Evolutionary conservation across 2,797 vertebrate genomes (phyloP).

Genomic region (Parambassis ranga): DNA sequence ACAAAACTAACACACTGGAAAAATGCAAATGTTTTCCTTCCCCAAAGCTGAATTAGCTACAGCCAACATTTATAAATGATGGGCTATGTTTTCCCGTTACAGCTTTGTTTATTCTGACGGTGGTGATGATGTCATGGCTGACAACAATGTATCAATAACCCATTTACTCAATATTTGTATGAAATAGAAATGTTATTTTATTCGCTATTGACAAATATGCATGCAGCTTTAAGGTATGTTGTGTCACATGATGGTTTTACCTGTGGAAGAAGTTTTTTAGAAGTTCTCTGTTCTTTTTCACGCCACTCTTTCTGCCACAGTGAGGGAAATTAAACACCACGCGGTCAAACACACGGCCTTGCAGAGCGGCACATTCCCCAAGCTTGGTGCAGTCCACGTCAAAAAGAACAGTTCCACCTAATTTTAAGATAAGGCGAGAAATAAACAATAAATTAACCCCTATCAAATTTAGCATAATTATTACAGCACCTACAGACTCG

Average conservation of each 20-base stretch:
- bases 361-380: constrained; percentile 73
- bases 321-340: constrained; percentile 97
- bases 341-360: constrained; percentile 77
- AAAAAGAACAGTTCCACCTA: constrained; percentile 87
- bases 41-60: no score
- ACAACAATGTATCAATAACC: no score
- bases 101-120: no score
- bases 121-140: no score
- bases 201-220: no score
- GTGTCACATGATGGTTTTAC: constrained; percentile 61
- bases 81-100: no score
- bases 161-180: no score
- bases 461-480: neutral
- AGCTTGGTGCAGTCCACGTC: constrained; percentile 89
- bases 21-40: no score
- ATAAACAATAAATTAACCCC: neutral
- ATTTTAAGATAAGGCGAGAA: neutral
- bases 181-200: no score
- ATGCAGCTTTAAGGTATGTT: neutral
- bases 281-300: constrained; percentile 91
- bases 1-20: no score
- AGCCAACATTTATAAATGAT: no score
- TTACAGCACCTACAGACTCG: neutral
- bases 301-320: constrained; percentile 93
- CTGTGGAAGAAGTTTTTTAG: constrained; percentile 88